phyloP scores from a whole-genome alignment of 2,888 invertebrate species.

The Acleris literana region DNA sequence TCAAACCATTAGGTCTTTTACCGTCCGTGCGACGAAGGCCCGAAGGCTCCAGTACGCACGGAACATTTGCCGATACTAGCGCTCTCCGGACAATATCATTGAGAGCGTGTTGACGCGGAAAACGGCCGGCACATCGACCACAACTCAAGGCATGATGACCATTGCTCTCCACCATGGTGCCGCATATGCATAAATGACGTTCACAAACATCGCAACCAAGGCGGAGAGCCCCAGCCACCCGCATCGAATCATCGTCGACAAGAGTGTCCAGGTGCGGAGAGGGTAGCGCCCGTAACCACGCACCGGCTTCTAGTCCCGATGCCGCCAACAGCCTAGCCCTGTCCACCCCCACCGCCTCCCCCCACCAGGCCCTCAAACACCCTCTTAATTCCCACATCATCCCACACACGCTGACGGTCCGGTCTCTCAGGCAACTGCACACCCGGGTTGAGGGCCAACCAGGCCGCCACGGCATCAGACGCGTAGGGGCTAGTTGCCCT shows the following conservation, averaged over 20 bases:
- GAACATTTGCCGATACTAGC: too few relatives aligned
- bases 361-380: too few relatives aligned
- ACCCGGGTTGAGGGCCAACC: not conserved
- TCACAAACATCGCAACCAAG: slow-evolving; percentile 9
- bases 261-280: not conserved
- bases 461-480: not conserved
- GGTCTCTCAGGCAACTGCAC: not conserved
- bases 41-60: too few relatives aligned
- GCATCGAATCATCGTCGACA: not conserved
- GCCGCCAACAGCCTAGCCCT: not conserved
- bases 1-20: too few relatives aligned
- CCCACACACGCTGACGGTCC: not conserved
- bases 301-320: not conserved
- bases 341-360: not conserved
- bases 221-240: slow-evolving; percentile 5
- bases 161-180: slow-evolving; percentile 11
- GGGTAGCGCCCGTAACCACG: slow-evolving; percentile 5
- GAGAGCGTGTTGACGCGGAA: too few relatives aligned
- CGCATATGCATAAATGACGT: slow-evolving; percentile 8
- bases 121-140: too few relatives aligned
- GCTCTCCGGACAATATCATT: too few relatives aligned
- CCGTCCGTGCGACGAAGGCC: too few relatives aligned
- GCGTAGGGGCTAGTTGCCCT: not conserved
- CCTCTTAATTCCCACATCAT: not conserved
- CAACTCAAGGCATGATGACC: slow-evolving; percentile 18